These are phyloP conservation scores for Mycalesis mineus DNA, from an alignment of 2,888 invertebrate genomes.

Conservation along the genomic window DNA sequence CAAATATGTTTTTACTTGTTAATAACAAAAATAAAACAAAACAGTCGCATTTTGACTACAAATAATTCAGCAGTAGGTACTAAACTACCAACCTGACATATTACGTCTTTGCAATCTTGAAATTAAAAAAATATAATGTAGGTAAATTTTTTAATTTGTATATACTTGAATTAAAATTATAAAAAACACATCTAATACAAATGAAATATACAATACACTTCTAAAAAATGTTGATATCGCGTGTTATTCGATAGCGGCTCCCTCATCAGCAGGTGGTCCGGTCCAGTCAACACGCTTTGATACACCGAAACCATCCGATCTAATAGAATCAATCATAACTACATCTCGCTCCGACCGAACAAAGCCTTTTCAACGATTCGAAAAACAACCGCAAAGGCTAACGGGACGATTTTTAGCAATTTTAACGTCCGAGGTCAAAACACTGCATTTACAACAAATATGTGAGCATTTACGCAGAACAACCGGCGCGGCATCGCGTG, in stretches of 20 bases:
- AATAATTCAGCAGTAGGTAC: too few species aligned
- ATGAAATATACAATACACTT: slow-evolving; percentile 30
- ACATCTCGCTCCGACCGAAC: slow-evolving; percentile 44
- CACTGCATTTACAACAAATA: slow-evolving; percentile 64
- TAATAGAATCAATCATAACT: slow-evolving; percentile 74
- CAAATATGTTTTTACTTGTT: too few species aligned
- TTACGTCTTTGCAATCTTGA: too few species aligned
- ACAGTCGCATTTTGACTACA: too few species aligned
- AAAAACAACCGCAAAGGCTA: slow-evolving; percentile 37
- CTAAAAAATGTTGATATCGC: slow-evolving; percentile 40
- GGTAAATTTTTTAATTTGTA: too few species aligned
- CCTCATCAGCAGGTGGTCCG: slow-evolving; percentile 65
- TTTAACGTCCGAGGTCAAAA: slow-evolving; percentile 40
- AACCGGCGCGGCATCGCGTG: slow-evolving; percentile 66
- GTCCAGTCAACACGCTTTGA: slow-evolving; percentile 67
- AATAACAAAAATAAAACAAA: too few species aligned
- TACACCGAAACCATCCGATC: slow-evolving; percentile 65
- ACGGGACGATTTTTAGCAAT: slow-evolving; percentile 42
- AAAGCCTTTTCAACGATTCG: slow-evolving; percentile 33
- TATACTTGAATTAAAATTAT: too few species aligned
- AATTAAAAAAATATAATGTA: too few species aligned
- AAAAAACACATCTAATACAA: too few species aligned
- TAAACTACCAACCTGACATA: too few species aligned
- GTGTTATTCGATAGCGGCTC: slow-evolving; percentile 40
- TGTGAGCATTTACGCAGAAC: slow-evolving; percentile 73